A percentile compares a stretch with the other conserved stretches of the same genome.
phyloP scores from a whole-genome alignment of 2,797 vertebrate genomes.

The Gorsachius magnificus region DNA sequence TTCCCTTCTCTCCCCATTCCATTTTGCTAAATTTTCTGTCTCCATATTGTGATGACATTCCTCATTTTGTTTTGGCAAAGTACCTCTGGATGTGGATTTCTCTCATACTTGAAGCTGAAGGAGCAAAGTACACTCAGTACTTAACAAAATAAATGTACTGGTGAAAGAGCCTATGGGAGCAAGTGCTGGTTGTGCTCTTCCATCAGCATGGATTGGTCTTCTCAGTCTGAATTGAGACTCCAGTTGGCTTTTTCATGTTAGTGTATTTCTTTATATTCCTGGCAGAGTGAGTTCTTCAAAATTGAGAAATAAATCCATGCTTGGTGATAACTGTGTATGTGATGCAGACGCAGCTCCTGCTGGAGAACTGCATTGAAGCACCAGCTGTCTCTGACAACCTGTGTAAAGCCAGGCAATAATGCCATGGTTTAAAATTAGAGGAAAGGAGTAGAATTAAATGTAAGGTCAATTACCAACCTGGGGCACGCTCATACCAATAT shows the following conservation, averaged over 20 bases:
- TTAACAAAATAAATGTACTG: not conserved
- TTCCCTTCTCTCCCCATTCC: not conserved
- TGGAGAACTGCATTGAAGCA: not conserved
- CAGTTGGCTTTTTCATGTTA: not conserved
- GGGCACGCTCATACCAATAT: not conserved
- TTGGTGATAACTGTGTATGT: not conserved
- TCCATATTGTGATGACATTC: not conserved
- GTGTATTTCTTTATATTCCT: not conserved
- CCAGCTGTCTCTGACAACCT: not conserved
- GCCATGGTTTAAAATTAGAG: not conserved
- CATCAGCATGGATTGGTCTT: not conserved
- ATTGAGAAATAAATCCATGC: not conserved
- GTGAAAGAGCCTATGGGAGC: not conserved
- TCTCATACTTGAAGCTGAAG: not conserved
- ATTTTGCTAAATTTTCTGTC: not conserved
- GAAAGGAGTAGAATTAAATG: not conserved
- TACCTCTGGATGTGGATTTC: not conserved
- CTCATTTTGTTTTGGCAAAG: not conserved
- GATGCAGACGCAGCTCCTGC: accelerated
- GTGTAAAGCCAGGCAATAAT: not conserved
- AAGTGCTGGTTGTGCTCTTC: not conserved
- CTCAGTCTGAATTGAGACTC: not conserved
- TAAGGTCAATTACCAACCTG: not conserved
- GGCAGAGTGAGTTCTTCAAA: not conserved
- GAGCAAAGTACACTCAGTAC: not conserved